phyloP scores from a whole-genome alignment of 92 coral and sea anemone species.

The Chrysogorgia sp. region DNA sequence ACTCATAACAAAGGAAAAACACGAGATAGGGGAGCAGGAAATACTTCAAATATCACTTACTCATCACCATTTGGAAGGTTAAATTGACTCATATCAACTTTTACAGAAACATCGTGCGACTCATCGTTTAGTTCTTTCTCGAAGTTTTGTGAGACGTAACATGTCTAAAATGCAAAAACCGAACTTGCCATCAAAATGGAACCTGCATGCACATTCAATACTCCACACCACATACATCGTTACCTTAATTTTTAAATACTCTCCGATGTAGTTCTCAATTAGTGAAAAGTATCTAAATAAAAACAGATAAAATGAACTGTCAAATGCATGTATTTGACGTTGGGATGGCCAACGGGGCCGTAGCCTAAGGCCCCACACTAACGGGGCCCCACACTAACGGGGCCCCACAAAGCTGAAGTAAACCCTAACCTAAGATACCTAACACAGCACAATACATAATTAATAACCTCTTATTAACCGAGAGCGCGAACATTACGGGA shows the following conservation, averaged over 20 bases:
- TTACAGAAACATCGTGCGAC: slow-evolving; percentile 39
- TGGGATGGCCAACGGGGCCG: too few relatives aligned
- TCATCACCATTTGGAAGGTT: slow-evolving; percentile 84
- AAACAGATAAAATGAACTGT: slow-evolving; percentile 5
- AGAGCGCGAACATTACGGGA: too few relatives aligned
- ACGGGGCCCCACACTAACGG: too few relatives aligned
- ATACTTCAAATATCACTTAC: slow-evolving; percentile 42
- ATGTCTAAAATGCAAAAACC: slow-evolving; percentile 16
- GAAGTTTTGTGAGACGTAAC: slow-evolving; percentile 33
- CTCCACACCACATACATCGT: not conserved
- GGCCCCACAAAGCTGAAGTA: too few relatives aligned
- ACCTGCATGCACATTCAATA: not conserved
- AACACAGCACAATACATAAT: too few relatives aligned
- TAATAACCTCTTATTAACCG: too few relatives aligned
- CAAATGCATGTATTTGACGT: not conserved
- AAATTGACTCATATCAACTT: slow-evolving; percentile 77
- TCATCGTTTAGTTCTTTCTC: slow-evolving; percentile 19
- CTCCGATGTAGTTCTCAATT: slow-evolving; percentile 79
- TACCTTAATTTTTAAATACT: slow-evolving; percentile 86
- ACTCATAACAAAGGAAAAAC: not conserved
- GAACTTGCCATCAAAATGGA: not conserved
- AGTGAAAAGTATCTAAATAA: slow-evolving; percentile 79
- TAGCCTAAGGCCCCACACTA: too few relatives aligned
- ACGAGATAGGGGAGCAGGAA: not conserved
- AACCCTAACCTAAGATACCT: too few relatives aligned